These are phyloP conservation scores for Lipophrys pholis DNA, from an alignment of 2,113 vertebrate genomes.

Conservation along the genomic window DNA sequence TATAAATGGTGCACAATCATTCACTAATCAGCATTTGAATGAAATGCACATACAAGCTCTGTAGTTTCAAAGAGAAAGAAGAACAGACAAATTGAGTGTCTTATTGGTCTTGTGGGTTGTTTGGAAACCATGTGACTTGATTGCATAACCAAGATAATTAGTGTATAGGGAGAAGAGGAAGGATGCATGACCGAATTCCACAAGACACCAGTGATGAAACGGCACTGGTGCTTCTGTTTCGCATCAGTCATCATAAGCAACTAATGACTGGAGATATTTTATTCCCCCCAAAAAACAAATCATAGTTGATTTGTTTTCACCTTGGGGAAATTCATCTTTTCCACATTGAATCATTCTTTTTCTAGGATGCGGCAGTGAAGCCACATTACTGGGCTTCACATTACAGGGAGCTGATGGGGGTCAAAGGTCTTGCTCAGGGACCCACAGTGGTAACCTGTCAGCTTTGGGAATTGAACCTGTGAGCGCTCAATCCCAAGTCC, in stretches of 20 bases:
- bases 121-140: background rate
- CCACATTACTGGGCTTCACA: too few species aligned
- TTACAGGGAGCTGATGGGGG: too few species aligned
- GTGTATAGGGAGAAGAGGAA: background rate
- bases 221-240: background rate
- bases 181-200: background rate
- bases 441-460: too few species aligned
- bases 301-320: too few species aligned
- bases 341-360: too few species aligned
- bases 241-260: background rate
- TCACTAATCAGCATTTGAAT: background rate
- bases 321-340: too few species aligned
- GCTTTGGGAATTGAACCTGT: too few species aligned
- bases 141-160: background rate
- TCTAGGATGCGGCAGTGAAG: too few species aligned
- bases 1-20: background rate
- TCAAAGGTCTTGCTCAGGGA: too few species aligned
- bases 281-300: too few species aligned
- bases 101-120: background rate
- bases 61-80: background rate
- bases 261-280: constrained; percentile 8
- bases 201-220: background rate
- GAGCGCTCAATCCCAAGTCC: too few species aligned
- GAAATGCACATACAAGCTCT: background rate
- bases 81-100: background rate